Evolutionary conservation across 2,888 invertebrate species (phyloP).

Genomic region (Biston betularia): DNA sequence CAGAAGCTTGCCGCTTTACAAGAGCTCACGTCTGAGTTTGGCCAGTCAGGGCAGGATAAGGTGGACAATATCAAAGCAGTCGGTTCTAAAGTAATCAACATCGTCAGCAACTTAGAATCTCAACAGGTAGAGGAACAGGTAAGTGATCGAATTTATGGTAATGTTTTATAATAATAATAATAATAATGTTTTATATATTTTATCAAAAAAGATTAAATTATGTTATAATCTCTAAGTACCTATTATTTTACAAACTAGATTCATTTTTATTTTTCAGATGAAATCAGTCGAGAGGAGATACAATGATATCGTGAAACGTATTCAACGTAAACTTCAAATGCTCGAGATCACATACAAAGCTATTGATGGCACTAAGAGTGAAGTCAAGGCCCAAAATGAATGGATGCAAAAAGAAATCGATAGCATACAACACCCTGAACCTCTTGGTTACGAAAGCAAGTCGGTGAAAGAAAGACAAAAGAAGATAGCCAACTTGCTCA

Average conservation of each 20-base stretch:
- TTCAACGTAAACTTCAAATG: conserved; percentile 93
- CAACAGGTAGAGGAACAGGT: conserved; percentile 96
- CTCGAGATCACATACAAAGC: conserved; percentile 94
- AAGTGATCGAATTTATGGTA: conserved; percentile 40
- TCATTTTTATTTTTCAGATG: conserved; percentile 77
- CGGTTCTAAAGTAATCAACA: conserved; percentile 90
- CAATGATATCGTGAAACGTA: conserved; percentile 93
- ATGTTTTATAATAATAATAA: too few species aligned
- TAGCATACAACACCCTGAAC: conserved; percentile 88
- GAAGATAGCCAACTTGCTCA: conserved; percentile 90
- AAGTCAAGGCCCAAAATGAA: conserved; percentile 92
- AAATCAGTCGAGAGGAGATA: conserved; percentile 94
- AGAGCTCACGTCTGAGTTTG: conserved; percentile 91
- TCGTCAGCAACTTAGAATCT: conserved; percentile 94
- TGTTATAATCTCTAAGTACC: background rate
- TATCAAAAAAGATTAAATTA: background rate
- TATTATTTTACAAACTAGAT: background rate
- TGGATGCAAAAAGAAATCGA: conserved; percentile 92
- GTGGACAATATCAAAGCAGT: conserved; percentile 90
- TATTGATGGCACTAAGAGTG: conserved; percentile 92
- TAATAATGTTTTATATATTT: background rate
- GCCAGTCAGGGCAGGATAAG: conserved; percentile 89
- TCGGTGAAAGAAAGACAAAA: conserved; percentile 91
- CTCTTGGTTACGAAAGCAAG: conserved; percentile 92
- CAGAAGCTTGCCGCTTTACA: conserved; percentile 92